Evolutionary conservation across 1,140 invertebrate genomes (phyloP), one percentile per base, ranked within the genome.

Genomic region (Diuraphis noxia): DNA sequence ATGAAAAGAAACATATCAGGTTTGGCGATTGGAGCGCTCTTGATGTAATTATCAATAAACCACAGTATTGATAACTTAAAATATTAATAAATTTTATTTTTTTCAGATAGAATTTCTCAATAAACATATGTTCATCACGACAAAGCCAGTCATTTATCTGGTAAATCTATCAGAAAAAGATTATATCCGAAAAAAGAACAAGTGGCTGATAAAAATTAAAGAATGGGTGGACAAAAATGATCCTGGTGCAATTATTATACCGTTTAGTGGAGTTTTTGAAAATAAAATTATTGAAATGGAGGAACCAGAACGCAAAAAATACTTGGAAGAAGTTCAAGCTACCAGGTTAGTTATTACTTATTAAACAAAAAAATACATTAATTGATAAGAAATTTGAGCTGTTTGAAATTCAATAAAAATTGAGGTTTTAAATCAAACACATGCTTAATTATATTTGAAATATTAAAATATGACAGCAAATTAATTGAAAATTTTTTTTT

Each of bases 181-280:
- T 94, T 99, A 98, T 94, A 99, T 99, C 93, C 96, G 98, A 93
- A 99, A 99, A 95, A 99, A 99, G 94, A 99, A 99, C 94, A 99
- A 99, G 95, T 99, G 98, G 98, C 95, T 99, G 93, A 95, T 97
- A 23, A 99, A 99, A 95, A 98, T 99, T 93, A 99, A 99, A 94
- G 98, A 99, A 94, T 99, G 98, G 98, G 97, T 99, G 92, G 99
- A 99, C 94, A 97, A 97, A 93, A 97, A 99, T 94, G 99, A 99
- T 94, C 96, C 98, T 0, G 98, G 99, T 23, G 96, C 98, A 1
- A 94, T 96, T 19, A 95, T 99, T 19, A 99, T 99, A 88, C 98
- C 98, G 7, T 99, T 99, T 94, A 99, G 98, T 92, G 99, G 98
- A 10, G 96, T 95, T 21, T 96, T 99, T 92, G 99, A 99, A 94